These are phyloP conservation scores for Calameuta filiformis DNA, from an alignment of 2,888 invertebrate species.

Conservation along the genomic window DNA sequence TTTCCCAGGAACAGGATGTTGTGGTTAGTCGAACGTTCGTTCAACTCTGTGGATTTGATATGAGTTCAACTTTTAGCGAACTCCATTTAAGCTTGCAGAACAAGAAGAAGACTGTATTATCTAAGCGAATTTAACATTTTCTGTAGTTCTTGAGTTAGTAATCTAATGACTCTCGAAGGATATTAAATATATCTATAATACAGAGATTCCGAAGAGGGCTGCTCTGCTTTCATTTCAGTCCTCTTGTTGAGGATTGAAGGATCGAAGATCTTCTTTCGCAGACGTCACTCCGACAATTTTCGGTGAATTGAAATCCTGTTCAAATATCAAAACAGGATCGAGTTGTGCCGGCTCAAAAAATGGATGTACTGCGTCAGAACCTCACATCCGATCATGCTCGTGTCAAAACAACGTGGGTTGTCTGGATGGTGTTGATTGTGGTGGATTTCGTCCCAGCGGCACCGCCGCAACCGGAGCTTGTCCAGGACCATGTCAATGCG, in stretches of 20 bases:
- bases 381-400: slow-evolving; percentile 38
- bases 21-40: slow-evolving; percentile 37
- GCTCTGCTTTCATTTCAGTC: background rate
- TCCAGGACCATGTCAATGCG: slow-evolving; percentile 50
- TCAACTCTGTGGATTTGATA: background rate
- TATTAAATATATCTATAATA: background rate
- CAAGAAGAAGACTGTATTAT: background rate
- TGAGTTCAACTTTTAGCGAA: background rate
- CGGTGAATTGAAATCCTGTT: background rate
- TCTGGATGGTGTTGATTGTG: slow-evolving; percentile 37
- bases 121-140: background rate
- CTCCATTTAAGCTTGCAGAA: background rate
- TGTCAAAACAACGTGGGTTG: slow-evolving; percentile 45
- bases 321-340: slow-evolving; percentile 29
- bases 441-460: slow-evolving; percentile 36
- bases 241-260: background rate
- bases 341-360: slow-evolving; percentile 28
- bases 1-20: slow-evolving; percentile 38
- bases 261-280: background rate
- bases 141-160: background rate
- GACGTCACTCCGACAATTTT: background rate
- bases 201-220: background rate
- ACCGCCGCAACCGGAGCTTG: slow-evolving; percentile 41
- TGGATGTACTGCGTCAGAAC: slow-evolving; percentile 28
- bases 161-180: background rate